Evolutionary conservation across 1,140 invertebrate species (phyloP).

Genomic region (Trichogramma pretiosum): DNA sequence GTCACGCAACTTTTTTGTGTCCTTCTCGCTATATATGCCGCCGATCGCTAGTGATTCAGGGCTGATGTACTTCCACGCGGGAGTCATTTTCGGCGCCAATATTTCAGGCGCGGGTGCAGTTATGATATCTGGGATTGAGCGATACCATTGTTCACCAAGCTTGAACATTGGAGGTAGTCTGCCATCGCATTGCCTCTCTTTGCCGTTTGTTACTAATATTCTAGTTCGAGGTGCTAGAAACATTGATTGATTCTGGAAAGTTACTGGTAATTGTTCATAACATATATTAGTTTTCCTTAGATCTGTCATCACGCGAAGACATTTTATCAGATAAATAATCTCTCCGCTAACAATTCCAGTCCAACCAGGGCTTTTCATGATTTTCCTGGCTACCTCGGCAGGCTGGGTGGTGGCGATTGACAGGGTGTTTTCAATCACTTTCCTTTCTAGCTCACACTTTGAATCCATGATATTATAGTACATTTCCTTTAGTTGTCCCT

Average conservation of each 20-base stretch:
- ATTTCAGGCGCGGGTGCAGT: no score
- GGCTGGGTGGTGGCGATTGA: conserved; percentile 9
- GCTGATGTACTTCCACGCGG: no score
- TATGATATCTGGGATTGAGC: no score
- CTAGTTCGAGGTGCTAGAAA: conserved; percentile 16
- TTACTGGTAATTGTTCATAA: conserved; percentile 13
- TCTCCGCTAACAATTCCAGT: conserved; percentile 21
- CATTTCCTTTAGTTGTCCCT: conserved; percentile 5
- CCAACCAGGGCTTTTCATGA: conserved; percentile 21
- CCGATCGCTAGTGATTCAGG: no score
- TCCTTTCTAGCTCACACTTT: conserved; percentile 18
- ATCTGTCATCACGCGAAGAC: conserved; percentile 15
- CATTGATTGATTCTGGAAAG: conserved; percentile 4
- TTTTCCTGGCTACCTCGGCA: conserved; percentile 20
- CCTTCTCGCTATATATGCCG: no score
- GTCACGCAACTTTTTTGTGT: no score
- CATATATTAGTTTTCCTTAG: conserved; percentile 7
- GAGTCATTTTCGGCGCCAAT: no score
- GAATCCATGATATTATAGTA: conserved; percentile 15
- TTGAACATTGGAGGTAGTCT: conserved; percentile 10
- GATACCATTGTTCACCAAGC: conserved; percentile 14
- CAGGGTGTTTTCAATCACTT: conserved; percentile 14
- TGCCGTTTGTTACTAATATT: conserved; percentile 12
- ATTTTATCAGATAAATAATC: conserved; percentile 21
- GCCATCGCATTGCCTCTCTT: conserved; percentile 4